A percentile compares a stretch with the other conserved stretches of the same genome.
Conservation (phyloP, 1,140 invertebrate genomes). For the Bombus picipes region DNA sequence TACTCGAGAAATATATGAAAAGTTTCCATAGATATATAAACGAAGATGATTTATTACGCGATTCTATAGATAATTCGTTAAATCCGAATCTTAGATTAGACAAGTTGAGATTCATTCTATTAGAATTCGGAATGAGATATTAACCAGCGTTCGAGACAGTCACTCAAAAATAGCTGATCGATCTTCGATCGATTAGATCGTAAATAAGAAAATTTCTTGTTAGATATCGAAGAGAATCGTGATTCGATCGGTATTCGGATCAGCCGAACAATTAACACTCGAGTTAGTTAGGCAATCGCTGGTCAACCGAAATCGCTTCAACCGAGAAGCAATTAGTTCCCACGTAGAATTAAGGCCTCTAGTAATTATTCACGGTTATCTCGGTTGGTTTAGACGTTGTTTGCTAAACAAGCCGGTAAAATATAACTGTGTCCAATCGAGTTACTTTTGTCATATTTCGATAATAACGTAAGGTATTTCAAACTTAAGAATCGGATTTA, state of each 20-base stretch:
- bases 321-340: constrained; percentile 4
- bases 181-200: background rate
- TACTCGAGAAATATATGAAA: background rate
- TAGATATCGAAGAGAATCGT: background rate
- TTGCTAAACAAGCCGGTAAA: background rate
- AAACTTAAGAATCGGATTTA: background rate
- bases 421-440: too few species aligned
- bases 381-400: background rate
- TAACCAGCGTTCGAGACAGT: too few species aligned
- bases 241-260: background rate
- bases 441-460: background rate
- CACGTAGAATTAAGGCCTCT: background rate
- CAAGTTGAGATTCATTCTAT: background rate
- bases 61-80: background rate
- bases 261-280: constrained; percentile 2
- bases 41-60: background rate
- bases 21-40: background rate
- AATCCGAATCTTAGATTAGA: background rate
- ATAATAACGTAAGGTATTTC: background rate
- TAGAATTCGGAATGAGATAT: background rate
- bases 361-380: background rate
- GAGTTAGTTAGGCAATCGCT: constrained; percentile 13
- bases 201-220: background rate
- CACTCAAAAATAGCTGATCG: background rate
- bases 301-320: constrained; percentile 17